Evolutionary conservation across 2,797 vertebrate species (phyloP).

Genomic region (Sebastes jordani): DNA sequence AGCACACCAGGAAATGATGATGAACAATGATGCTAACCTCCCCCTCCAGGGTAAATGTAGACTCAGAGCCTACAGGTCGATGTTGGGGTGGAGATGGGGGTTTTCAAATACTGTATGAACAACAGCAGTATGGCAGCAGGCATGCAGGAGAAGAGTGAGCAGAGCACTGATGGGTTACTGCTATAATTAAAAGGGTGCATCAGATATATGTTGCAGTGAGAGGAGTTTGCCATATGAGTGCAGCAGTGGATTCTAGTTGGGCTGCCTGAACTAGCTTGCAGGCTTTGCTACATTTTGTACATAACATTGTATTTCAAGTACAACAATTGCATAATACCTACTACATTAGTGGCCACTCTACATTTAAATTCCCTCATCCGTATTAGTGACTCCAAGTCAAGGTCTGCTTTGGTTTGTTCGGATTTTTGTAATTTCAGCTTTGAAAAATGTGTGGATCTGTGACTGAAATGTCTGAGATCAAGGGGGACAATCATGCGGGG

Average conservation of each 20-base stretch:
- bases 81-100: no score
- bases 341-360: background rate
- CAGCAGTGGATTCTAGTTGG: background rate
- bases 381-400: background rate
- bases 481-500: background rate
- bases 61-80: background rate
- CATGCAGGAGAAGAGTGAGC: background rate
- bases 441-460: background rate
- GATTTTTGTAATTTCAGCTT: background rate
- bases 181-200: background rate
- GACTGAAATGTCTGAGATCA: background rate
- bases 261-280: background rate
- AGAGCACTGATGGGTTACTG: background rate
- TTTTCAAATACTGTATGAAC: background rate
- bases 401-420: background rate
- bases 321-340: background rate
- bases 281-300: background rate
- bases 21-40: background rate
- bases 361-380: background rate
- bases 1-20: background rate
- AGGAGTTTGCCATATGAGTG: background rate
- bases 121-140: background rate
- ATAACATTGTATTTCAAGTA: background rate
- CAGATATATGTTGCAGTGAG: background rate
- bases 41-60: background rate